Conservation (phyloP, 1,140 invertebrate species). For the Lepidurus couesii region DNA sequence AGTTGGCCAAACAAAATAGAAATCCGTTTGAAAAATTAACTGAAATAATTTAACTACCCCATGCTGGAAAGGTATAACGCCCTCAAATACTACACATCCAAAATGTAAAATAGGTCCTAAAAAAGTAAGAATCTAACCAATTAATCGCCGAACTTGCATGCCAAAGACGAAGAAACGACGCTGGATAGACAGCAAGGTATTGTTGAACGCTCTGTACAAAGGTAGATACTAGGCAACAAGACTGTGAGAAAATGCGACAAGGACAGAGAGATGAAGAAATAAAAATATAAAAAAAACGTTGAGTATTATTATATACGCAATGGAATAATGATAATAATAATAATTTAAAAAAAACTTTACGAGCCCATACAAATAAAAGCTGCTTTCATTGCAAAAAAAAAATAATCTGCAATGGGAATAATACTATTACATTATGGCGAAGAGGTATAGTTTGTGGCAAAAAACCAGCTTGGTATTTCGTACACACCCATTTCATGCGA, state of each 20-base stretch:
- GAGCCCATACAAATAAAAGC: neutral
- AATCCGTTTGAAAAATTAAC: neutral
- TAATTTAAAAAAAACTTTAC: neutral
- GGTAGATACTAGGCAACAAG: conserved; percentile 1
- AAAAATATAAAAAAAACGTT: neutral
- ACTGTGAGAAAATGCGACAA: neutral
- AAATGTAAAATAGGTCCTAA: neutral
- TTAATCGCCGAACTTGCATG: neutral
- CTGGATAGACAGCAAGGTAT: neutral
- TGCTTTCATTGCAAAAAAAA: conserved; percentile 12
- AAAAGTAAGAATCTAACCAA: neutral
- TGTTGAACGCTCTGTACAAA: neutral
- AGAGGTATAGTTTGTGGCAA: conserved; percentile 22
- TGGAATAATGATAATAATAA: neutral
- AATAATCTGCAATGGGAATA: conserved; percentile 1
- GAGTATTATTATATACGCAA: conserved; percentile 18
- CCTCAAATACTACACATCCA: neutral
- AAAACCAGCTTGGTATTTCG: conserved; percentile 3
- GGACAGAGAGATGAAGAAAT: neutral
- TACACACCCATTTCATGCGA: neutral
- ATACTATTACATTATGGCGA: conserved; percentile 19
- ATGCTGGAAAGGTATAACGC: neutral
- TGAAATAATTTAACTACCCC: neutral
- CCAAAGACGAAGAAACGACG: neutral
- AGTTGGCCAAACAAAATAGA: no score